These are phyloP conservation scores for Erpornis zantholeuca DNA, from an alignment of 2,113 vertebrate species.

Conservation along the genomic window DNA sequence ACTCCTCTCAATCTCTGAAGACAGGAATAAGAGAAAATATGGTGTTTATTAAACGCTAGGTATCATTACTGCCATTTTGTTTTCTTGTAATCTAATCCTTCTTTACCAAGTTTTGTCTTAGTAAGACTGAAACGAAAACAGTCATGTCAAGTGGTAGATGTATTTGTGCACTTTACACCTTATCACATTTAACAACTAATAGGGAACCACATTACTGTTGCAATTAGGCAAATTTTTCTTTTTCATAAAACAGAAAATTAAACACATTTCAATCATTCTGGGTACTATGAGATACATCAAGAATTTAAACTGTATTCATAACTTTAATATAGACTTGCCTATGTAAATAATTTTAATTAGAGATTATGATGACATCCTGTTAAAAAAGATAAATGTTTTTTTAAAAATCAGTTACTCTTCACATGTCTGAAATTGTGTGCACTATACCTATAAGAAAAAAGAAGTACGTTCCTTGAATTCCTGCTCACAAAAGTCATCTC, in stretches of 20 bases:
- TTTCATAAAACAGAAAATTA: neutral
- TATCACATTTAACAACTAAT: constrained; percentile 17
- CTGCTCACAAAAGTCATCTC: constrained; percentile 35
- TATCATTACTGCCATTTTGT: constrained; percentile 10
- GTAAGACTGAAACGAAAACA: neutral
- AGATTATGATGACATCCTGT: neutral
- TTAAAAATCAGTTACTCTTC: neutral
- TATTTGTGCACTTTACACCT: neutral
- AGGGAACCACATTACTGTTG: neutral
- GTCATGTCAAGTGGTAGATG: neutral
- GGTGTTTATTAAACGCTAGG: constrained; percentile 1
- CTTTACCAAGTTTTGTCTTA: neutral
- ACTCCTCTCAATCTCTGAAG: neutral
- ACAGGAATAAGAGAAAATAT: neutral
- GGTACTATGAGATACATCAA: neutral
- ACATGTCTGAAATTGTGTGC: constrained; percentile 49
- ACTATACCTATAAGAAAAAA: constrained; percentile 49
- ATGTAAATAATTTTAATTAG: constrained; percentile 1
- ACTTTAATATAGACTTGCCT: neutral
- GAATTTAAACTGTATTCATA: neutral
- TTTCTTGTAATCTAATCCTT: constrained; percentile 4
- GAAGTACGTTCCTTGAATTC: constrained; percentile 66
- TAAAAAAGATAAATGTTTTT: neutral
- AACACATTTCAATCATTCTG: neutral
- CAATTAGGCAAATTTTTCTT: neutral